These are phyloP conservation scores for Chiridota heheva DNA, from an alignment of 35 echinoderm and acorn worm genomes.

Conservation along the genomic window DNA sequence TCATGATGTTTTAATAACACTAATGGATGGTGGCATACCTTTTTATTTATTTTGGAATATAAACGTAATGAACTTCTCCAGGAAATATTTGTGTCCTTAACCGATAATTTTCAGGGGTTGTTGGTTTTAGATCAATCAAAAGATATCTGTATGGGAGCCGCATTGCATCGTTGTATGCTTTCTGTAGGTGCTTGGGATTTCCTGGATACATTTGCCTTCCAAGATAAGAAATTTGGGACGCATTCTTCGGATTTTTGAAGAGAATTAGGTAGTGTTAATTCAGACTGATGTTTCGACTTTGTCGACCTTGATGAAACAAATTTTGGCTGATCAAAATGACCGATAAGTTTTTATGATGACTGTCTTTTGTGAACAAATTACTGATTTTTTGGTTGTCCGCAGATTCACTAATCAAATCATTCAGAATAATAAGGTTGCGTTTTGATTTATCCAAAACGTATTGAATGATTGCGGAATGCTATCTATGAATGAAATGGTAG, in stretches of 20 bases:
- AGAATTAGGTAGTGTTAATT: conserved; percentile 42
- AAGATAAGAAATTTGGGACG: conserved; percentile 55
- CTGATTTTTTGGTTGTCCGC: conserved; percentile 25
- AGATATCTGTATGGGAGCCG: too few relatives aligned
- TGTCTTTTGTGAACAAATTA: conserved; percentile 45
- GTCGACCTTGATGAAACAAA: conserved; percentile 19
- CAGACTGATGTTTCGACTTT: conserved; percentile 46
- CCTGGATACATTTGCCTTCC: conserved; percentile 53
- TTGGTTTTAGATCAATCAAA: too few relatives aligned
- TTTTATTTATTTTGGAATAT: conserved; percentile 24
- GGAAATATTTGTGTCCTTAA: conserved; percentile 12
- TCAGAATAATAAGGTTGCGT: conserved; percentile 37
- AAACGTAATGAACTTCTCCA: conserved; percentile 15
- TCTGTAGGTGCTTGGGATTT: conserved; percentile 24
- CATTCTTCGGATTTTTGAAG: conserved; percentile 62
- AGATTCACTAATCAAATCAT: conserved; percentile 41
- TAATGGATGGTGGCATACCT: neutral
- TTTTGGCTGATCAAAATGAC: conserved; percentile 38
- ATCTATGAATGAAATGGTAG: conserved; percentile 20
- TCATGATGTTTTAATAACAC: conserved; percentile 3
- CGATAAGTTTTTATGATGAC: conserved; percentile 40
- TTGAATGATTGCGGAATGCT: conserved; percentile 17
- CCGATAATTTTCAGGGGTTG: conserved; percentile 1
- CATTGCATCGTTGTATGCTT: conserved; percentile 52
- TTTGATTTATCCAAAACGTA: conserved; percentile 7